Conservation (phyloP, 2,888 invertebrate species). For the Leucozona laternaria region DNA sequence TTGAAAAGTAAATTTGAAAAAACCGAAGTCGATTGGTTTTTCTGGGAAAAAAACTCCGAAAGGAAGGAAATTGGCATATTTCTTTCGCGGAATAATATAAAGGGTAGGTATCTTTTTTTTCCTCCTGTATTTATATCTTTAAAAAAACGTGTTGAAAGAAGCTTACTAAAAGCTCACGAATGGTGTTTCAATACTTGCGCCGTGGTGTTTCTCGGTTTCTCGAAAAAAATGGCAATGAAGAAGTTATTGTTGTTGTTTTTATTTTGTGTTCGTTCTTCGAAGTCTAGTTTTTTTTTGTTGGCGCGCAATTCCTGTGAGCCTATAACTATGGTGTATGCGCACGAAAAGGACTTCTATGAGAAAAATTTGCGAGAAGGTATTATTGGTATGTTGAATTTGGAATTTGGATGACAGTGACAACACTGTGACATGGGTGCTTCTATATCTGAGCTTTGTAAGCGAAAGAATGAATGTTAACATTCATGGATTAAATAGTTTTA, state of each 20-base stretch:
- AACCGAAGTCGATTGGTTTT: neutral
- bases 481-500: neutral
- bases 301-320: neutral
- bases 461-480: neutral
- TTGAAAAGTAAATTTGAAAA: neutral
- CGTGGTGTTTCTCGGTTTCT: neutral
- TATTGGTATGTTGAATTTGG: neutral
- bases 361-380: neutral
- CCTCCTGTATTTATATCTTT: conserved; percentile 11
- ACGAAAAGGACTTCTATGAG: neutral
- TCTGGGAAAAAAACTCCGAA: neutral
- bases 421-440: conserved; percentile 2
- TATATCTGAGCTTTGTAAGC: neutral
- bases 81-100: conserved; percentile 3
- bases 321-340: neutral
- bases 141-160: conserved; percentile 15
- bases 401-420: conserved; percentile 8
- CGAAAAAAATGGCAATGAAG: neutral
- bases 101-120: conserved; percentile 6
- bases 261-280: neutral
- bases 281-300: neutral
- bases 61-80: conserved; percentile 9
- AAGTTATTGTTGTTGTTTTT: neutral
- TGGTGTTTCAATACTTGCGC: neutral
- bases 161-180: neutral